Conservation (phyloP, 1,140 invertebrate genomes). For the Caenorhabditis inopinata region DNA sequence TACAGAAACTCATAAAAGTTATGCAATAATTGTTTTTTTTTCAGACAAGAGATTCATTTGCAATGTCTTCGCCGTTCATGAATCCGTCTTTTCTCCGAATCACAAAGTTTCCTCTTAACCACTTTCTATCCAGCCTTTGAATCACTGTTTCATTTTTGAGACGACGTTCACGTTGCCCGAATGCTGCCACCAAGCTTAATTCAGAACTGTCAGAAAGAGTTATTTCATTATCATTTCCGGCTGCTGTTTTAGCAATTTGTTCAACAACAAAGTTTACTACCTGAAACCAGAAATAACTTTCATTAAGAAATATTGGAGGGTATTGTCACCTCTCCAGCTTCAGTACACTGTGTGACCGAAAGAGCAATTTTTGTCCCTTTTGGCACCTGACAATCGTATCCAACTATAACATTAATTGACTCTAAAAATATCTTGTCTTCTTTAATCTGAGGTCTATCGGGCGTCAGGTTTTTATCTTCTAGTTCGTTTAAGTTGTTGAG, state of each 20-base stretch:
- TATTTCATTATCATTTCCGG: slow-evolving; percentile 66
- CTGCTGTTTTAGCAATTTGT: slow-evolving; percentile 88
- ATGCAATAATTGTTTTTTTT: background rate
- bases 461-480: slow-evolving; percentile 3
- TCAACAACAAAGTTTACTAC: slow-evolving; percentile 89
- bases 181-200: slow-evolving; percentile 89
- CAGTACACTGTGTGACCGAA: slow-evolving; percentile 84
- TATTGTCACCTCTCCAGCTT: slow-evolving; percentile 65
- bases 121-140: slow-evolving; percentile 86
- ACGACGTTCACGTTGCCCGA: slow-evolving; percentile 85
- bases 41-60: slow-evolving; percentile 66
- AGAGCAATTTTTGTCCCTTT: slow-evolving; percentile 86
- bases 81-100: slow-evolving; percentile 72
- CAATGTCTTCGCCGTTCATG: slow-evolving; percentile 67
- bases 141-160: slow-evolving; percentile 88
- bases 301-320: slow-evolving; percentile 63
- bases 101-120: slow-evolving; percentile 87
- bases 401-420: slow-evolving; percentile 2
- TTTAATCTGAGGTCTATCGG: slow-evolving; percentile 1
- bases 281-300: slow-evolving; percentile 71
- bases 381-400: slow-evolving; percentile 75
- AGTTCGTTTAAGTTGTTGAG: slow-evolving; percentile 6
- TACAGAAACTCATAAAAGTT: background rate
- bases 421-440: slow-evolving; percentile 7
- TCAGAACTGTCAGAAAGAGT: slow-evolving; percentile 67